Base-by-base conservation (phyloP, 1,140 invertebrate species). In the Drosophila baimaii region DNA sequence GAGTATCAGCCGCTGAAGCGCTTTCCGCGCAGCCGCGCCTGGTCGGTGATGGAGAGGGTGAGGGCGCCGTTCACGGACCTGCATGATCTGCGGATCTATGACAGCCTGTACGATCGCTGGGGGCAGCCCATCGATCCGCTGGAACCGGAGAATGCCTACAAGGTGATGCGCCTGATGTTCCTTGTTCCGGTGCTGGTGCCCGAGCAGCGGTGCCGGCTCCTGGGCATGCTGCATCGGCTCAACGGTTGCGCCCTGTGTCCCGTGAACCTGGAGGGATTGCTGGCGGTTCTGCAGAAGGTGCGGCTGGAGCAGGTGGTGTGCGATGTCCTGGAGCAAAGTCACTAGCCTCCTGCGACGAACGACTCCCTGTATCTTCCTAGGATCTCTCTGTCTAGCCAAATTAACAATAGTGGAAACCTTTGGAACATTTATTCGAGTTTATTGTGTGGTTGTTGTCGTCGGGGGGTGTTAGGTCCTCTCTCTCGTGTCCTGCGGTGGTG, bases 71-170 rank as follows among this genome's bases (percentile, higher is more conserved):
- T 76, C 15, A 64, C 80, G 9, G 63, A 78, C 17, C 49, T 85
- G 1, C 58, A 81, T 9, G 84, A 89, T 35, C 37, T 89, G 12
- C 65, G 56, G 62, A 89, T 89, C 49, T 90, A 89, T 15, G 85
- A 89, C 56, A 76, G 84, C 52, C 74, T 89, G 49, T 89, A 75
- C 25, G 85, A 89, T 27, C 85, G 70, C 0, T 90, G 81, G 10
- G 84, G 84, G 0, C 12, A 46, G 17, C 58, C 63, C 0, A 90
- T 79, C 8, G 33, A 89, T 70, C 85, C 85, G 1, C 27, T 89
- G 6, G 49, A 85, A 6, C 2, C 2, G 1, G 43, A 43, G 8
- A 89, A 84, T n/a, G 62, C 23, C 6, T 43, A 47, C 5, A 90
- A 79, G 33, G 29, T 89, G n/a, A 5, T 89, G 12, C 73, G 85